Conservation (phyloP, 2,797 vertebrate species). For the Threskiornis aethiopicus region DNA sequence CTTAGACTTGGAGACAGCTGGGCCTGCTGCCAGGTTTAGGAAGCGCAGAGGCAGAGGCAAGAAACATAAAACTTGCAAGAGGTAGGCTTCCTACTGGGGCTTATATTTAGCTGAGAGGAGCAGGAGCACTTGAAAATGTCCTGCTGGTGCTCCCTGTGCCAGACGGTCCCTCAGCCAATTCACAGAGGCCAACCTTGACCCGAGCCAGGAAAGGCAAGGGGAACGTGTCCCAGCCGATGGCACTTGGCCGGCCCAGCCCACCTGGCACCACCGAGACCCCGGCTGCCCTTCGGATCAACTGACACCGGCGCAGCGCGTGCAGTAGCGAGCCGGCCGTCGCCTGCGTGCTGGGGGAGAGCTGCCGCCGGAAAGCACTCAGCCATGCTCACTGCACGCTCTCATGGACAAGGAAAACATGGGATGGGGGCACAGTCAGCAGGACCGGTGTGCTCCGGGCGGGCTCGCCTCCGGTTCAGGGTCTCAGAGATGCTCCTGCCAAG, state of each 20-base stretch:
- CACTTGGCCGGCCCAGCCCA: background rate
- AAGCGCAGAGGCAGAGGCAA: constrained; percentile 22
- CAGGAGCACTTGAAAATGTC: constrained; percentile 15
- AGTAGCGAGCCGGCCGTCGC: fast-evolving
- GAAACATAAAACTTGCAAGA: constrained; percentile 46
- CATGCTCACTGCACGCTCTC: fast-evolving
- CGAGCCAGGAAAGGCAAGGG: background rate
- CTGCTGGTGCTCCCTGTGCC: background rate
- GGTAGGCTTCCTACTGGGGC: constrained; percentile 29
- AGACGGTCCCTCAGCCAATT: background rate
- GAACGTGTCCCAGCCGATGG: fast-evolving
- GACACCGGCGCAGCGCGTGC: background rate
- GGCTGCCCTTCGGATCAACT: background rate
- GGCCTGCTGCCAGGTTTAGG: constrained; percentile 40
- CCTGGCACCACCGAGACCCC: background rate
- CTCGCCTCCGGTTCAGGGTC: fast-evolving
- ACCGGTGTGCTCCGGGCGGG: fast-evolving
- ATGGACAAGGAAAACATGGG: fast-evolving
- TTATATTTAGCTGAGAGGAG: constrained; percentile 61
- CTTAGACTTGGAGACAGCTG: constrained; percentile 53
- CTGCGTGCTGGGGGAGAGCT: fast-evolving
- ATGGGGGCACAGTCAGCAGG: fast-evolving
- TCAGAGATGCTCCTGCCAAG: fast-evolving
- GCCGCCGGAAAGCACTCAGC: fast-evolving
- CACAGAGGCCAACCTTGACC: background rate